These are phyloP conservation scores for Schizopygopsis malacanthus DNA, from an alignment of 2,797 vertebrate genomes.

Conservation along the genomic window DNA sequence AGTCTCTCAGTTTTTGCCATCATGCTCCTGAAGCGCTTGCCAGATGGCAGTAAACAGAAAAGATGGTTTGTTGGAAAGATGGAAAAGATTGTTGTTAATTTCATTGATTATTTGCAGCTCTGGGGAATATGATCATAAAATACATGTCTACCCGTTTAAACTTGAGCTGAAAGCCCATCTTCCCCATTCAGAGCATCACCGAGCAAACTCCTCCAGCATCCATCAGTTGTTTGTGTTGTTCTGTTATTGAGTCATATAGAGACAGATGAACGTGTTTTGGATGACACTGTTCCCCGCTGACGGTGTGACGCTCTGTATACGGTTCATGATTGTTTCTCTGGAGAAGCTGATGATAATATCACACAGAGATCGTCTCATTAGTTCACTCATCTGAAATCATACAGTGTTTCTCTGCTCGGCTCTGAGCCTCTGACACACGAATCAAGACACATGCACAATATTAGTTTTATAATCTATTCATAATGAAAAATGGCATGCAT, in stretches of 20 bases:
- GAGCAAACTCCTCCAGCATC: neutral
- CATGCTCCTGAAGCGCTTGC: too few relatives aligned
- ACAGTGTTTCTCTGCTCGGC: neutral
- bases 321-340: constrained; percentile 41
- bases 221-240: constrained; percentile 4
- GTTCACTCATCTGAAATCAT: constrained; percentile 21
- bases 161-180: neutral
- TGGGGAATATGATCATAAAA: neutral
- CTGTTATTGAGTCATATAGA: constrained; percentile 5
- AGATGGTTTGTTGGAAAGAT: too few relatives aligned
- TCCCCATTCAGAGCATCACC: neutral
- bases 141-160: neutral
- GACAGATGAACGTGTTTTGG: constrained; percentile 14
- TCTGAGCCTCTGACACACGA: neutral
- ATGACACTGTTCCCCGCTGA: constrained; percentile 8
- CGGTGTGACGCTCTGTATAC: constrained; percentile 6
- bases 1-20: too few relatives aligned
- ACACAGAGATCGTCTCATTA: constrained; percentile 45
- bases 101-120: neutral
- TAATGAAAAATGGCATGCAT: neutral
- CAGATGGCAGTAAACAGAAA: too few relatives aligned
- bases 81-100: too few relatives aligned
- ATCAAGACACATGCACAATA: neutral
- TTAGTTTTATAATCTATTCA: neutral
- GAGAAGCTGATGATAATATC: constrained; percentile 28